Evolutionary conservation across 1,140 invertebrate genomes (phyloP), one percentile per base, ranked within the genome.

Genomic region (Reticulitermes speratus): DNA sequence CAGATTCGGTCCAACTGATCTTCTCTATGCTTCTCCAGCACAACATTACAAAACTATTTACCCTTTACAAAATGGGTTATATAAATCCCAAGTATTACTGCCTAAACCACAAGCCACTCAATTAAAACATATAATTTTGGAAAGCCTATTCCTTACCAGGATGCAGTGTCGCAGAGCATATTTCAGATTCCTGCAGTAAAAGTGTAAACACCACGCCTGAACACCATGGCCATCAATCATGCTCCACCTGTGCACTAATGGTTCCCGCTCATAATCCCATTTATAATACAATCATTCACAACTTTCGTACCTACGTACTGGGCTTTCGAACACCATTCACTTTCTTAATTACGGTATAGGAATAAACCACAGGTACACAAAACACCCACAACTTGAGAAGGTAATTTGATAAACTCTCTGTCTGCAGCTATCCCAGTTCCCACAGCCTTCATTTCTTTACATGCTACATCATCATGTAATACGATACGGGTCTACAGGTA

Each of bases 231-330:
- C 65, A 75, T 75, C 65, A 25, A 75, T 75, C 65, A 75, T 21
- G 52, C 19, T 75, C n/a, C 65, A 75, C 65, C 65, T 75, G 65
- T 30, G n/a, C n/a, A 75, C 65, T 75, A 75, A 75, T 75, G 65
- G 65, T 75, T 75, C n/a, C 65, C 65, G 65, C n/a, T 75, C n/a
- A 75, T 75, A 3, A 75, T 75, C 65, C 65, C n/a, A 30, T 75
- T 75, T 75, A 75, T 75, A 75, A 75, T 14, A n/a, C 65, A 75
- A 75, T 75, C 65, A 75, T 75, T 75, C 65, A 75, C 25, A 55
- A 55, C 52, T 55, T 55, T 55, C 19, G 52, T 55, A 55, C 52
- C 19, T 16, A 55, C 19, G 52, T 21, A 75, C 65, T 75, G 65
- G 65, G 65, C 25, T 75, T 75, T 75, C 65, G 16, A 75, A 75